A percentile compares a stretch with the other conserved stretches of the same genome.
These are phyloP conservation scores for Mallotus villosus DNA, from an alignment of 2,797 vertebrate species.

Conservation along the genomic window DNA sequence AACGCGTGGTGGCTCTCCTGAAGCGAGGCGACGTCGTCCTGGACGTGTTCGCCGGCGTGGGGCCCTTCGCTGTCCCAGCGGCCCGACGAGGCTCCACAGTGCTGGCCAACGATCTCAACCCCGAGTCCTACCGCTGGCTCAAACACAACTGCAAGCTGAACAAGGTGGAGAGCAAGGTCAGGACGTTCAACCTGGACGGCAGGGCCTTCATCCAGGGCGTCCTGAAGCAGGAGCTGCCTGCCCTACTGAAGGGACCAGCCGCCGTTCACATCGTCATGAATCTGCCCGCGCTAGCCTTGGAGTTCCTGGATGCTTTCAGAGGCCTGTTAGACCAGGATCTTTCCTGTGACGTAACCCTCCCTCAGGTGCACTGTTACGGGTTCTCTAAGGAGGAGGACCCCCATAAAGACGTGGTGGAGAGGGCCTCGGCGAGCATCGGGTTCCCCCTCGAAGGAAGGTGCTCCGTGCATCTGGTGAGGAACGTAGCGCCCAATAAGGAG, in stretches of 20 bases:
- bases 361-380: constrained; percentile 88
- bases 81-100: constrained; percentile 83
- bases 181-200: constrained; percentile 88
- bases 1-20: constrained; percentile 80
- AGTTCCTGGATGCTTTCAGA: constrained; percentile 87
- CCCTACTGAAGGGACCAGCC: constrained; percentile 65
- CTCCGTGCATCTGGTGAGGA: constrained; percentile 86
- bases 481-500: constrained; percentile 94
- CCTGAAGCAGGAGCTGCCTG: constrained; percentile 78
- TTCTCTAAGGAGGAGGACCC: constrained; percentile 89
- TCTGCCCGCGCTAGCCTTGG: constrained; percentile 87
- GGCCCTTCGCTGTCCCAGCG: constrained; percentile 90
- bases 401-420: constrained; percentile 74
- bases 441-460: constrained; percentile 74
- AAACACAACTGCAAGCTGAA: constrained; percentile 92
- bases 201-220: constrained; percentile 87
- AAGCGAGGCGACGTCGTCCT: constrained; percentile 81
- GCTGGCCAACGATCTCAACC: constrained; percentile 95
- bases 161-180: constrained; percentile 83
- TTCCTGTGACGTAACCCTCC: constrained; percentile 62
- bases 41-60: constrained; percentile 93
- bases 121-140: constrained; percentile 89
- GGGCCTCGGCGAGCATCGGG: constrained; percentile 77
- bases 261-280: constrained; percentile 91
- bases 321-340: constrained; percentile 73